Percentiles rank a stretch among this genome's conserved stretches.
Conservation (phyloP, 2,888 invertebrate species). For the Eledone cirrhosa region DNA sequence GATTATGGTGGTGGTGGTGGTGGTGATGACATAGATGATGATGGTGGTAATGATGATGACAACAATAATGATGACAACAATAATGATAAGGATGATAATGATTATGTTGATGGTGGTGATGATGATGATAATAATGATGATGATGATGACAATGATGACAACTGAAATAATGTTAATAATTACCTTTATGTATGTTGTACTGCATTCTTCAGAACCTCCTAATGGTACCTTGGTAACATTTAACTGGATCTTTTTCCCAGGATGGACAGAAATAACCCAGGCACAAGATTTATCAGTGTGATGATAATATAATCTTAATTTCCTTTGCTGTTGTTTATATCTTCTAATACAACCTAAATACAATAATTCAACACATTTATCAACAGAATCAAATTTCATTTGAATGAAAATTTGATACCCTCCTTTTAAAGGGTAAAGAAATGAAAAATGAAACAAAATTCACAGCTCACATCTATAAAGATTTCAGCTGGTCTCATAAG, state of each 20-base stretch:
- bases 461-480: too few species aligned
- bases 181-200: constrained; percentile 4
- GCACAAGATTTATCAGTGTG: background rate
- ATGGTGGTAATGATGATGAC: constrained; percentile 14
- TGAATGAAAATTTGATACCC: too few species aligned
- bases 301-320: background rate
- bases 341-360: background rate
- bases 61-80: constrained; percentile 25
- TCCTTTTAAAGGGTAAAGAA: too few species aligned
- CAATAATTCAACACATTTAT: too few species aligned
- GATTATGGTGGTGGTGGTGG: too few species aligned
- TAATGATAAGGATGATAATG: background rate
- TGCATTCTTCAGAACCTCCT: background rate
- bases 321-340: accelerated
- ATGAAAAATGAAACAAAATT: too few species aligned
- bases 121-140: too few species aligned
- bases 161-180: background rate
- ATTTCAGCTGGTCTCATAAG: too few species aligned
- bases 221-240: background rate
- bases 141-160: background rate
- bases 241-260: background rate
- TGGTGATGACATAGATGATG: constrained; percentile 20
- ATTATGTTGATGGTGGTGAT: background rate
- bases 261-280: background rate
- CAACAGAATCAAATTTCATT: too few species aligned